Base-by-base conservation (phyloP, 2,797 vertebrate genomes). In the Falco columbarius region DNA sequence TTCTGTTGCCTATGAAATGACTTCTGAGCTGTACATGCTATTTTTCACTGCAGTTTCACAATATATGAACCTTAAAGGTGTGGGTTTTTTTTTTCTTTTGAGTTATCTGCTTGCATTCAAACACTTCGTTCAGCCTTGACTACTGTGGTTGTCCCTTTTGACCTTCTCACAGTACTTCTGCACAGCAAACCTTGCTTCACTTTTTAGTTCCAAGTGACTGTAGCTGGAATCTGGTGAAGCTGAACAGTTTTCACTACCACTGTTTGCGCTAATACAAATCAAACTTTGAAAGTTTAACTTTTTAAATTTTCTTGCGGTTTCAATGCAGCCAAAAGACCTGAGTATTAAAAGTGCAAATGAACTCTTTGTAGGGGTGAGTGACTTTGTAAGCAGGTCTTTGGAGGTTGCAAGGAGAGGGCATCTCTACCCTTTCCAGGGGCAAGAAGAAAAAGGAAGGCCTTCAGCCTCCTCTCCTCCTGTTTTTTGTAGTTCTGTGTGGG, bases 181-280 rank as follows among this genome's bases (percentile, higher is more conserved):
- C 34, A 68, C 42, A 84, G 67, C 38, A 73, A 80, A 27, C 22
- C 30, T 71, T 36, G 51, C 52, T 90, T 36, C 77, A 59, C 80
- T 84, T 88, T 21, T 89, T 82, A 55, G 30, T 73, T 94, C 90
- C 51, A 91, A 63, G 44, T 81, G 94, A 76, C 66, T 59, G 58
- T 46, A 83, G 54, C 54, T 83, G 75, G 71, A 21, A 77, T 56
- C 29, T 42, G 71, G 18, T 81, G 46, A 94, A 88, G 58, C 65
- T 27, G 22, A 95, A n/a, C 38, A 75, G 56, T 49, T 81, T 93
- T 89, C 91, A 74, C 79, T 94, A 67, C 59, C 62, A 46, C 42
- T 58, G 34, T 46, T 77, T 46, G 44, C 0, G 10, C 17, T 80
- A 85, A 73, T 49, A 76, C 6, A 73, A 90, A 70, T 54, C 20